phyloP scores from a whole-genome alignment of 2,888 invertebrate genomes.

The Flexamia atlantica region DNA sequence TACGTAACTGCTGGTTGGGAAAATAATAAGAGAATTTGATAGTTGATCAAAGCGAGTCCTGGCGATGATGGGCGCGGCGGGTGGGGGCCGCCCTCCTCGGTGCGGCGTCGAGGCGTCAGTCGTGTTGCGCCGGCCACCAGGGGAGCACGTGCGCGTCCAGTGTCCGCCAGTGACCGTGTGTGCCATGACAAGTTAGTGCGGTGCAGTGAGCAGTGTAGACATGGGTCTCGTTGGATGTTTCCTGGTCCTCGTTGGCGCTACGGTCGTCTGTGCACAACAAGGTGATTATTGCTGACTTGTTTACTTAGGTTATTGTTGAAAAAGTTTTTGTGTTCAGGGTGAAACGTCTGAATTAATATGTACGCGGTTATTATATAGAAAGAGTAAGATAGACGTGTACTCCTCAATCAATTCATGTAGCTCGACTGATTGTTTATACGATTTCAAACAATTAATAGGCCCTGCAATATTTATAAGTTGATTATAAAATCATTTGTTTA shows the following conservation, averaged over 20 bases:
- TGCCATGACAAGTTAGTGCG: constrained; percentile 35
- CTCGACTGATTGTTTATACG: no score
- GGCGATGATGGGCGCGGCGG: not conserved
- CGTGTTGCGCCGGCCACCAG: not conserved
- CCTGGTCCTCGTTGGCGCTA: not conserved
- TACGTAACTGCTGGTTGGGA: not conserved
- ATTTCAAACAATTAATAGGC: no score
- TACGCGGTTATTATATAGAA: no score
- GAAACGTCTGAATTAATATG: no score
- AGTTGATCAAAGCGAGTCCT: not conserved
- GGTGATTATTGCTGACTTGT: not conserved
- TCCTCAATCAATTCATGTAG: no score
- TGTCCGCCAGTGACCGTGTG: constrained; percentile 13
- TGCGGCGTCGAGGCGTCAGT: constrained; percentile 22
- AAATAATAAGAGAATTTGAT: constrained; percentile 28
- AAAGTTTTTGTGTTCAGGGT: no score
- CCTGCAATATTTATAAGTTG: no score
- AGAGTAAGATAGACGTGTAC: no score
- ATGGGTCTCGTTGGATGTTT: constrained; percentile 50
- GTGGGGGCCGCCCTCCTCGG: constrained; percentile 11
- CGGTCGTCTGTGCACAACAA: constrained; percentile 20
- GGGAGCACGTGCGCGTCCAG: not conserved
- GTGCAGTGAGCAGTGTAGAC: not conserved
- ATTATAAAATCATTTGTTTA: no score
- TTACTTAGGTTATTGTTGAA: not conserved